These are phyloP conservation scores for Neoniphon sammara DNA, from an alignment of 2,797 vertebrate genomes.

Conservation along the genomic window DNA sequence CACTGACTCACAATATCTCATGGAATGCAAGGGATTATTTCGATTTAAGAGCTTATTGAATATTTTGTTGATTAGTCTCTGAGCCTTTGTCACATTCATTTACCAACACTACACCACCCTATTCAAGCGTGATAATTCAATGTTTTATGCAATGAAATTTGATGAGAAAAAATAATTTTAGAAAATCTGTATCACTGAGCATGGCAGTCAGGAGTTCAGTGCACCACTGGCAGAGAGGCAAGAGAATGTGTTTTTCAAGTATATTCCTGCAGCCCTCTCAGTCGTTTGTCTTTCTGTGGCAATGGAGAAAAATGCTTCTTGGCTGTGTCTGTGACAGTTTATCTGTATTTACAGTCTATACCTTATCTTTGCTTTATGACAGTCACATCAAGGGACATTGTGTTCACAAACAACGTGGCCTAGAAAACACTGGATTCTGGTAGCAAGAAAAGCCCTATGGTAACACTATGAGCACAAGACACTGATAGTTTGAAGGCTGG, in stretches of 20 bases:
- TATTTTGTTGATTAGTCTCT: conserved; percentile 42
- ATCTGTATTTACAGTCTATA: conserved; percentile 4
- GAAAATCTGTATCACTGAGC: conserved; percentile 18
- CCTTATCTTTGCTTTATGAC: conserved; percentile 58
- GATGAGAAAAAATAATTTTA: conserved; percentile 8
- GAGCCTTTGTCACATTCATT: conserved; percentile 31
- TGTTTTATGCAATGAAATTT: conserved; percentile 15
- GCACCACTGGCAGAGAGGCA: conserved; percentile 16
- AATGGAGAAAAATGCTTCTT: not conserved
- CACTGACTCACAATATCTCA: conserved; percentile 14
- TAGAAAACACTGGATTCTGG: conserved; percentile 23
- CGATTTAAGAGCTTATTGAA: conserved; percentile 45
- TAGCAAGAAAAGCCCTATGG: conserved; percentile 11
- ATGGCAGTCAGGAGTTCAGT: conserved; percentile 46
- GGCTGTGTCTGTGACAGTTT: conserved; percentile 29
- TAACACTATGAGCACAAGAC: not conserved
- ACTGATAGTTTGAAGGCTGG: conserved; percentile 11
- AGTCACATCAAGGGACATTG: conserved; percentile 12
- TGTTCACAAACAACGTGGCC: conserved; percentile 39
- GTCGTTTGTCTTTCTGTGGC: conserved; percentile 47
- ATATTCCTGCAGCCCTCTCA: conserved; percentile 38
- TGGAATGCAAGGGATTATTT: conserved; percentile 56
- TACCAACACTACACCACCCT: not conserved
- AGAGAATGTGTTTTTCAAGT: conserved; percentile 19
- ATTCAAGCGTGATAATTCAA: conserved; percentile 14